Evolutionary conservation across 2,797 vertebrate species (phyloP).

Genomic region (Lagodon rhomboides): DNA sequence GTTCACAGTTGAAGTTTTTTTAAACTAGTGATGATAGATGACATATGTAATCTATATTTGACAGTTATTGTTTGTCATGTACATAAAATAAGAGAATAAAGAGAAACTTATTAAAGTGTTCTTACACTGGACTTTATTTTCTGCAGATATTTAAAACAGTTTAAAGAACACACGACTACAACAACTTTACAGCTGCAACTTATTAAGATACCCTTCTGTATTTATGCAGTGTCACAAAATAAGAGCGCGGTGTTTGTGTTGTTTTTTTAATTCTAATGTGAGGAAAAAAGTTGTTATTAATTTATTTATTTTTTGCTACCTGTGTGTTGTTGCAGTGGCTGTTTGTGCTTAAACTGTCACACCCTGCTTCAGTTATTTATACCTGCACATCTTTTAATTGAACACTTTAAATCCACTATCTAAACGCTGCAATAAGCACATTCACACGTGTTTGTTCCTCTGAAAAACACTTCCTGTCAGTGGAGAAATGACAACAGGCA

Average conservation of each 20-base stretch:
- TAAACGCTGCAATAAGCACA: background rate
- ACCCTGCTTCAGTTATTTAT: background rate
- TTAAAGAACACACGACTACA: background rate
- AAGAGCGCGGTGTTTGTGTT: background rate
- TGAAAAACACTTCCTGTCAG: background rate
- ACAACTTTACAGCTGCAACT: too few relatives aligned
- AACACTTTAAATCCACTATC: background rate
- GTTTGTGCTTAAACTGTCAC: background rate
- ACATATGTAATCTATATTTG: conserved; percentile 17
- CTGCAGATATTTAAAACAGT: conserved; percentile 1
- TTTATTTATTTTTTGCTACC: background rate
- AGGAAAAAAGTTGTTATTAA: background rate
- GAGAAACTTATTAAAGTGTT: too few relatives aligned
- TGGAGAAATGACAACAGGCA: background rate
- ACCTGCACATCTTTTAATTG: background rate
- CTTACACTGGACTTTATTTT: background rate
- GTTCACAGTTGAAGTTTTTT: too few relatives aligned
- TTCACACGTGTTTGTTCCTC: background rate
- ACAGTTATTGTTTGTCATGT: conserved; percentile 26
- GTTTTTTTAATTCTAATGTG: background rate
- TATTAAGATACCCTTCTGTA: too few relatives aligned
- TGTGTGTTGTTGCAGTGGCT: background rate
- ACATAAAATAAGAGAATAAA: background rate
- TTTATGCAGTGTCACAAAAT: background rate
- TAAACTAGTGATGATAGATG: conserved; percentile 3